Evolutionary conservation across 2,888 invertebrate genomes (phyloP).

Genomic region (Drosophila multiciliata): DNA sequence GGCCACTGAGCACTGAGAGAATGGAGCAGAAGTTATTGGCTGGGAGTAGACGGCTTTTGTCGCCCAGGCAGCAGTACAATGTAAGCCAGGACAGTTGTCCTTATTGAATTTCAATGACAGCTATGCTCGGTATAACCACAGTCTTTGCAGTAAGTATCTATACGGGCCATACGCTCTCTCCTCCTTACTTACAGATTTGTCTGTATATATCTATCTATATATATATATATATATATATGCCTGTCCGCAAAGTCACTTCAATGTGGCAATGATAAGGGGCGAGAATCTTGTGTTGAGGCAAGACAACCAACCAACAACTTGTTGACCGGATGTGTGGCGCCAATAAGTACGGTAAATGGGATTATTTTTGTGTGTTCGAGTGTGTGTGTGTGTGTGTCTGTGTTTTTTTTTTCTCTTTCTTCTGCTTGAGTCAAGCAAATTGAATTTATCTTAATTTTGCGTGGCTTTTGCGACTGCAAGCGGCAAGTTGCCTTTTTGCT

Average conservation of each 20-base stretch:
- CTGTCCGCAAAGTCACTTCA: neutral
- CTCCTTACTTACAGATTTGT: conserved; percentile 32
- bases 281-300: conserved; percentile 30
- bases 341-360: conserved; percentile 76
- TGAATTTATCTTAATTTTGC: conserved; percentile 63
- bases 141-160: conserved; percentile 30
- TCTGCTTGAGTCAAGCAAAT: conserved; percentile 41
- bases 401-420: conserved; percentile 3
- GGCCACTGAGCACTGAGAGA: conserved; percentile 37
- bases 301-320: conserved; percentile 59
- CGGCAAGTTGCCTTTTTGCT: conserved; percentile 6
- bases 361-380: conserved; percentile 60
- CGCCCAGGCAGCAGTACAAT: conserved; percentile 51
- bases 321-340: conserved; percentile 75
- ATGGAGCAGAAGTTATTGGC: conserved; percentile 70
- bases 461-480: conserved; percentile 38
- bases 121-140: conserved; percentile 32
- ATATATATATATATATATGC: neutral
- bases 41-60: conserved; percentile 56
- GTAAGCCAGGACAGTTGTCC: conserved; percentile 61
- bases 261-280: conserved; percentile 62
- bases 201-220: neutral
- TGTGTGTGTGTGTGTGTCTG: neutral
- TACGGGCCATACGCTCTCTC: conserved; percentile 41
- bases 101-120: conserved; percentile 78